Base-by-base conservation (phyloP, 2,888 invertebrate species). In the Drosophila eohydei region DNA sequence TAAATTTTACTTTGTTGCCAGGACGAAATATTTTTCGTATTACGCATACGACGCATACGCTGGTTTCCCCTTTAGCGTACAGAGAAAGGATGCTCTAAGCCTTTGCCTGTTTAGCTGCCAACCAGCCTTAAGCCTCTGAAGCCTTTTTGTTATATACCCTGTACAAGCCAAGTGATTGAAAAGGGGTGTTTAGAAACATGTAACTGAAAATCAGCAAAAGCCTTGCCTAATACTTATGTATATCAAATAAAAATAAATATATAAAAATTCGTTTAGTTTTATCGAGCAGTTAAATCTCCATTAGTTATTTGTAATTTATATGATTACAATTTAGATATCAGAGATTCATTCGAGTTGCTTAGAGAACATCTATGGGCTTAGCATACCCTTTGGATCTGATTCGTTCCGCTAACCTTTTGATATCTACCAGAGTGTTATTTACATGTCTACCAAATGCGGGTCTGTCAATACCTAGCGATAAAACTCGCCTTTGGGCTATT, bases 1-100 rank as follows among this genome's bases (percentile, higher is more conserved):
- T 84, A 89, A 78, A 89, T 76, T 84, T 80, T 34, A 74, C 79
- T 81, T 89, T 81, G 88, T 88, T 84, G 58, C 61, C 64, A 64
- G 68, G 68, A 61, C 62, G 67, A 89, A 85, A 78, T 82, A 83
- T 89, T 88, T 85, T 69, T 54, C 54, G 54, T 69, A 74, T 74
- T 76, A 74, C 90, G 82, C 71, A 88, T 78, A 82, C 78, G 79
- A 68, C 48, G 52, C 58, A 21, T 21, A 21, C 21, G 65, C 51
- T 72, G 75, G 60, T 44, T 73, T 71, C 57, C 66, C 59, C 16
- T 55, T 44, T 46, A 43, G 12, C 54, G 16, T 5, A 38, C 48
- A 55, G 40, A 36, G 63, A 61, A 34, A 28, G 44, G 54, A 50
- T 63, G 60, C 65, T n/a, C 43, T 68, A 73, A 73, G 80, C 76